phyloP scores from a whole-genome alignment of 2,797 vertebrate species.

The Pithecia hirsuta region DNA sequence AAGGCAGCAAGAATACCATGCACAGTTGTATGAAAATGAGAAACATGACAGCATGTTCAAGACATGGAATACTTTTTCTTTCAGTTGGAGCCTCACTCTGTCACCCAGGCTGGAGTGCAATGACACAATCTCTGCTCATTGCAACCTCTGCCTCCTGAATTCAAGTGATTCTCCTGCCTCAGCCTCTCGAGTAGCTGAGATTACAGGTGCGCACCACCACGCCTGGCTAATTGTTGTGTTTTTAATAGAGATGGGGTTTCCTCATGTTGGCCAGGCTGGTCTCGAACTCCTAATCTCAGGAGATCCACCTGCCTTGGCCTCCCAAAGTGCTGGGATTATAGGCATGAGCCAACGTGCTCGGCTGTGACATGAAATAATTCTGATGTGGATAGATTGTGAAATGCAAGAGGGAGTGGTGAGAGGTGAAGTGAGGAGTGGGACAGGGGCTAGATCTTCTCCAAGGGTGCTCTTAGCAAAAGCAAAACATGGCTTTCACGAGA shows the following conservation, averaged over 20 bases:
- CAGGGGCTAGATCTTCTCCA: background rate
- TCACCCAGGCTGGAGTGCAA: background rate
- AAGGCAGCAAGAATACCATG: rapidly evolving
- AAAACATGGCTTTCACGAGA: background rate
- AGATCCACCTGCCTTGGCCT: background rate
- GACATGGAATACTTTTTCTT: background rate
- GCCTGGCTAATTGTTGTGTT: background rate
- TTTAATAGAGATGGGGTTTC: background rate
- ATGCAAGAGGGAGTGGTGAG: background rate
- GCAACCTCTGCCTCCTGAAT: background rate
- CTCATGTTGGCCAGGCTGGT: background rate
- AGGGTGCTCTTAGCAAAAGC: background rate
- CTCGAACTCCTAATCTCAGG: background rate
- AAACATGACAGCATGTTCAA: rapidly evolving
- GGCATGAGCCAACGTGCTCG: rapidly evolving
- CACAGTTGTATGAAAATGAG: background rate
- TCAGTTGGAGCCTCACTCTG: background rate
- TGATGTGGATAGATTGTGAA: background rate
- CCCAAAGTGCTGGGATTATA: background rate
- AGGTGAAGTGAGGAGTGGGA: background rate
- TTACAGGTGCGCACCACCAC: background rate
- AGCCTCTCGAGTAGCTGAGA: background rate
- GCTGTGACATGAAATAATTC: background rate
- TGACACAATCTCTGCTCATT: background rate
- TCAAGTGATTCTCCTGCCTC: background rate